Base-by-base conservation (phyloP, 2,888 invertebrate genomes). In the Sussaba pulchella region DNA sequence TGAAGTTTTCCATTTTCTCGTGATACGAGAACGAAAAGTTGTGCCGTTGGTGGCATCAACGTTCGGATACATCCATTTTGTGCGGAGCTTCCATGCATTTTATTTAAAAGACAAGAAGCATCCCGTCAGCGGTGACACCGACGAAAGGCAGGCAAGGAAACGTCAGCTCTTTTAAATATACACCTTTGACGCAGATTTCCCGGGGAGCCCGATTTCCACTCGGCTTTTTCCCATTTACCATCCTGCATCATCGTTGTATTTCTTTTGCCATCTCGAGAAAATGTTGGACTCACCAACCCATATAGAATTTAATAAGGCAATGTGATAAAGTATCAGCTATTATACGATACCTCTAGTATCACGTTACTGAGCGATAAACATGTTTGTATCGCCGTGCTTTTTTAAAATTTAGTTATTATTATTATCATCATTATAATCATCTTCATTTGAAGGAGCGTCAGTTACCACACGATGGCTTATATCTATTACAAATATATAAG, bases 201-300 rank as follows among this genome's bases (percentile, higher is more conserved):
- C 2, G 39, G 39, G 52, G 52, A 43, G 26, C 66, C 41, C 57
- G 43, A 63, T 78, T 78, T 61, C 67, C 43, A 21, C 43, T 67
- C 61, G 72, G 67, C 72, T 78, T 78, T 73, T 78, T 78, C 67
- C 73, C 66, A 73, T 78, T 78, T 73, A 67, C 52, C 72, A 67
- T 39, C 43, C 67, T 67, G 67, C 67, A 31, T 71, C 71, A 52
- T 72, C 66, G 24, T 61, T 39, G 41, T 47, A 31, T 61, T 17
- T 66, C 39, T 64, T 59, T 64, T 64, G 61, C 52, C 24, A 17
- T 52, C 47, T 52, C 54, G 43, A 43, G 43, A 10, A 41, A 43
- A 43, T 43, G 41, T 41, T n/a, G 41, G n/a, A 43, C 12, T 43
- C 43, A 43, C 43, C n/a, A n/a, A 43, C 43, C n/a, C 43, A n/a